phyloP scores from a whole-genome alignment of 2,113 vertebrate species.

The Panthera tigris region DNA sequence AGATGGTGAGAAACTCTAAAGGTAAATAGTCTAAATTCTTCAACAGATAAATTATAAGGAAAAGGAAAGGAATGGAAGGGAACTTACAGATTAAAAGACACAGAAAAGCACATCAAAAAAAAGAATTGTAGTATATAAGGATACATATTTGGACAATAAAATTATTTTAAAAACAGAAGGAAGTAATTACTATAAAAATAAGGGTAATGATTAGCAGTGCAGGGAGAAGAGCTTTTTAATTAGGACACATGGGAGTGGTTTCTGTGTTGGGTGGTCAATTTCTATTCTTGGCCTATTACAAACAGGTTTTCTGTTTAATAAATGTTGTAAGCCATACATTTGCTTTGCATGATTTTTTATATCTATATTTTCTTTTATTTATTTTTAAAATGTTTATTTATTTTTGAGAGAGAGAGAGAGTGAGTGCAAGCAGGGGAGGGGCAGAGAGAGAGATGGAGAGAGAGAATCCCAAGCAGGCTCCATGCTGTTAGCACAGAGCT shows the following conservation, averaged over 20 bases:
- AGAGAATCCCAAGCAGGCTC: too few species aligned
- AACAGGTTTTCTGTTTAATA: background rate
- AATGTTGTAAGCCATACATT: background rate
- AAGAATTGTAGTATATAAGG: background rate
- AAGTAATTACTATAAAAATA: background rate
- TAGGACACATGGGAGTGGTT: background rate
- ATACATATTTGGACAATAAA: background rate
- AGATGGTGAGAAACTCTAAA: background rate
- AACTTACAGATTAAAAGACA: conserved; percentile 18
- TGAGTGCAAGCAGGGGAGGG: too few species aligned
- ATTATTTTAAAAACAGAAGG: conserved; percentile 26
- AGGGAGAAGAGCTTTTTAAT: background rate
- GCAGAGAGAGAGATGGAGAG: too few species aligned
- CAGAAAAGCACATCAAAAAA: background rate
- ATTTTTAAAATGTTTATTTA: too few species aligned
- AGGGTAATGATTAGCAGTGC: background rate
- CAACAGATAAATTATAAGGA: background rate
- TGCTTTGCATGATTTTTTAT: background rate
- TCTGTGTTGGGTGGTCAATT: background rate
- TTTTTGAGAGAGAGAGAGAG: too few species aligned
- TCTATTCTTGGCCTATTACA: background rate
- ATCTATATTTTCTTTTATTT: background rate
- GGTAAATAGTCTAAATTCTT: background rate
- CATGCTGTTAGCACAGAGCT: too few species aligned
- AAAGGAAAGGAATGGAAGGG: background rate